Conservation (phyloP, 2,797 vertebrate genomes). For the Arctocebus calabarensis region DNA sequence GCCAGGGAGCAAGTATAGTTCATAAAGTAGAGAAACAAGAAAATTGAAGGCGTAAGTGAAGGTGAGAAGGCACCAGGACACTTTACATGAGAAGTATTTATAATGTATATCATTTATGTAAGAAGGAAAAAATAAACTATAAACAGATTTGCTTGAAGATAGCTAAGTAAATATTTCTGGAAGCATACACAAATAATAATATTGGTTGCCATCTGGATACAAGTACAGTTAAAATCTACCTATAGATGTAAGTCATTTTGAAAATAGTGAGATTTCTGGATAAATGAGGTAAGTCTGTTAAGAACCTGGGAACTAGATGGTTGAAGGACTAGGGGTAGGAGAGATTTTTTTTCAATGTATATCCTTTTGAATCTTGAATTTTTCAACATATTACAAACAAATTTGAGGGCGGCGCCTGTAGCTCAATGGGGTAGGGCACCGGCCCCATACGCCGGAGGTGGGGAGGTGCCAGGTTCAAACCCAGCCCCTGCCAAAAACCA, state of each 20-base stretch:
- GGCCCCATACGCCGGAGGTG: too few relatives aligned
- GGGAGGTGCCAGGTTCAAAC: too few relatives aligned
- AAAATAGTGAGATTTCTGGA: too few relatives aligned
- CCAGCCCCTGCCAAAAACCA: too few relatives aligned
- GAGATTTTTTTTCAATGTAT: not conserved
- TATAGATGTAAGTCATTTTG: too few relatives aligned
- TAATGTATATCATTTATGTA: not conserved
- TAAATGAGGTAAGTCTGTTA: too few relatives aligned
- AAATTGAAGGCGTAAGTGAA: not conserved
- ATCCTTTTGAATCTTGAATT: constrained; percentile 4
- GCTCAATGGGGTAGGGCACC: too few relatives aligned
- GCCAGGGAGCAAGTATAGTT: not conserved
- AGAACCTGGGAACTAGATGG: not conserved
- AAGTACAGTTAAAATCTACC: too few relatives aligned
- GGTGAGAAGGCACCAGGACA: not conserved
- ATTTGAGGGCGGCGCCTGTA: too few relatives aligned
- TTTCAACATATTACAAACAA: constrained; percentile 42
- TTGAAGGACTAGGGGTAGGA: not conserved
- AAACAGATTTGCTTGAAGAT: not conserved
- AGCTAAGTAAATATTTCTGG: constrained; percentile 17
- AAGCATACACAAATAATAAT: not conserved
- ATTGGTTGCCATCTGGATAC: not conserved
- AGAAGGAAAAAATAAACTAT: not conserved
- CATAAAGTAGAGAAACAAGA: not conserved
- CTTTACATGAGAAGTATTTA: not conserved